phyloP scores from a whole-genome alignment of 2,888 invertebrate genomes.

The Archips xylosteana region DNA sequence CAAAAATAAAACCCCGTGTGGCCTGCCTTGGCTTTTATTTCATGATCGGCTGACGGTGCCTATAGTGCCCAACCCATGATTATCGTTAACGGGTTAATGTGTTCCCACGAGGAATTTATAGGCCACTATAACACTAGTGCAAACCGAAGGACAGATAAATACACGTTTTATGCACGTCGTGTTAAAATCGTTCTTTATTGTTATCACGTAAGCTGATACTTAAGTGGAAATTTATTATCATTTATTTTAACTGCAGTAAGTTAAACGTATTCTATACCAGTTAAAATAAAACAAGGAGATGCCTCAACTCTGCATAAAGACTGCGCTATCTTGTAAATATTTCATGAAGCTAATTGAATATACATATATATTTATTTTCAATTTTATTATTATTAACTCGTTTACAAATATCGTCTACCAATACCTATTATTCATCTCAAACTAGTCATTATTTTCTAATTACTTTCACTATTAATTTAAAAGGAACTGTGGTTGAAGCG shows the following conservation, averaged over 20 bases:
- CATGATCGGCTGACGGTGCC: conserved; percentile 13
- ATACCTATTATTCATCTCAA: background rate
- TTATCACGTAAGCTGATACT: no score
- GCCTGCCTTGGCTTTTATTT: conserved; percentile 13
- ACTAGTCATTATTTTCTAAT: conserved; percentile 21
- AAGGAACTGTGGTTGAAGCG: conserved; percentile 6
- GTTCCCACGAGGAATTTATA: conserved; percentile 40
- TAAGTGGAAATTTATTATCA: background rate
- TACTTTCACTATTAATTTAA: conserved; percentile 26
- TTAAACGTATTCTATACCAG: background rate
- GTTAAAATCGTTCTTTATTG: conserved; percentile 7
- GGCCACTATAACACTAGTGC: conserved; percentile 22
- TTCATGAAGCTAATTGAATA: background rate
- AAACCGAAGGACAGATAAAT: conserved; percentile 27
- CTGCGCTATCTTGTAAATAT: background rate
- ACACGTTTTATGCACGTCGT: conserved; percentile 11
- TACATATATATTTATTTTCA: background rate
- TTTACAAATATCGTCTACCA: background rate
- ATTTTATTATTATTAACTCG: background rate
- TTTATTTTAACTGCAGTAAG: background rate
- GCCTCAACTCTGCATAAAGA: background rate
- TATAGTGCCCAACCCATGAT: conserved; percentile 16
- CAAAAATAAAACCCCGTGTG: background rate
- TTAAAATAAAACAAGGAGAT: no score
- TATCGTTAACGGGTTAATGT: conserved; percentile 36